A percentile compares a stretch with the other conserved stretches of the same genome.
Conservation (phyloP, 2,113 vertebrate species). For the Thinocorus orbignyianus region DNA sequence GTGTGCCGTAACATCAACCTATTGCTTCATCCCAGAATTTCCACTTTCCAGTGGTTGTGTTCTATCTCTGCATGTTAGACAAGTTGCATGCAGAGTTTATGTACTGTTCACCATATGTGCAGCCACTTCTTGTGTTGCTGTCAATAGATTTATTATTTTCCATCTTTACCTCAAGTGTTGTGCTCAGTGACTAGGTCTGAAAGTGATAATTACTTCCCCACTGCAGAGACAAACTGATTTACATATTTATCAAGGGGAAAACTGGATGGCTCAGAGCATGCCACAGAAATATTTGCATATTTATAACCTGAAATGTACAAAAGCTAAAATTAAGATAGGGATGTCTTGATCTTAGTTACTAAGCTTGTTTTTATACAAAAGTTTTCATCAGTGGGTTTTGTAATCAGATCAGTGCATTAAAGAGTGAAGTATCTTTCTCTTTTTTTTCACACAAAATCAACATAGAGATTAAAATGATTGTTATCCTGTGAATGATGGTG, state of each 20-base stretch:
- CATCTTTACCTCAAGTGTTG: conserved; percentile 46
- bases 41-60: neutral
- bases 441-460: neutral
- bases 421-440: neutral
- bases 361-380: conserved; percentile 34
- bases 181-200: conserved; percentile 39
- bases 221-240: conserved; percentile 45
- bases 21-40: neutral
- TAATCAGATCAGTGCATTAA: conserved; percentile 2
- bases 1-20: neutral
- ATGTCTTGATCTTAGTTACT: conserved; percentile 43
- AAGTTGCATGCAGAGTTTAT: neutral
- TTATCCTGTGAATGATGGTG: neutral
- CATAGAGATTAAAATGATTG: neutral
- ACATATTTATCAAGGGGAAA: conserved; percentile 60
- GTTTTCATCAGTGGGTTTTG: conserved; percentile 4
- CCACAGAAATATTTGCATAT: conserved; percentile 43
- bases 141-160: conserved; percentile 59
- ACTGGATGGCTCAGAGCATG: conserved; percentile 29
- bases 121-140: conserved; percentile 11
- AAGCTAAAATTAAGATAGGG: conserved; percentile 30
- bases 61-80: conserved; percentile 38
- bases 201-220: conserved; percentile 62
- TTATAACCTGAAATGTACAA: conserved; percentile 39
- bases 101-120: conserved; percentile 46